Evolutionary conservation across 2,797 vertebrate species (phyloP).

Genomic region (Danio aesculapii): DNA sequence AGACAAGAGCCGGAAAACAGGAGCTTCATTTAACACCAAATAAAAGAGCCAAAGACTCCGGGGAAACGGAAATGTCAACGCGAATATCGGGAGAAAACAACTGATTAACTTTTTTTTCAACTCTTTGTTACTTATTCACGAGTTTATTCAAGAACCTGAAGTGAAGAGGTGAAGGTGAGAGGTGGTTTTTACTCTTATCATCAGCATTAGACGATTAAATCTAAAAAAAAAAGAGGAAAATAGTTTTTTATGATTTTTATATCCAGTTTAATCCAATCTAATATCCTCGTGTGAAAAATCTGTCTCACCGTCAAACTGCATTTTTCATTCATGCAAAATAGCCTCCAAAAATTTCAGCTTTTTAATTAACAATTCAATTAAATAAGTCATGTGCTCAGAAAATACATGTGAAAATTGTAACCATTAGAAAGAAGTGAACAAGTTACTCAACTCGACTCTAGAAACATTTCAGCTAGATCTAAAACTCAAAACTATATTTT

Average conservation of each 20-base stretch:
- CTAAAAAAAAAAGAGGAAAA: background rate
- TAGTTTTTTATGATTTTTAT: background rate
- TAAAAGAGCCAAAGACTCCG: slow-evolving; percentile 26
- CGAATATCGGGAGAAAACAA: slow-evolving; percentile 33
- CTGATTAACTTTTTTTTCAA: slow-evolving; percentile 10
- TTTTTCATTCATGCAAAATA: too few relatives aligned
- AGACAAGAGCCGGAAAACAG: slow-evolving; percentile 26
- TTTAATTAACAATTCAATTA: background rate
- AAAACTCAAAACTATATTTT: background rate
- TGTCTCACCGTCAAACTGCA: too few relatives aligned
- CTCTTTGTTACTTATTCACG: slow-evolving; percentile 28
- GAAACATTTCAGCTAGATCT: background rate
- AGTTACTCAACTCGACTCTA: background rate
- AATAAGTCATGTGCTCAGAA: background rate
- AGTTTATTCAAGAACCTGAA: slow-evolving; percentile 33
- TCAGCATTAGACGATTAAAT: background rate
- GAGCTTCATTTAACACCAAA: slow-evolving; percentile 32
- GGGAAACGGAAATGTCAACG: slow-evolving; percentile 53
- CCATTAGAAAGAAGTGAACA: background rate
- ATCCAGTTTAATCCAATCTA: too few relatives aligned
- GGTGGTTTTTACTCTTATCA: background rate
- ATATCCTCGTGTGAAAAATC: too few relatives aligned
- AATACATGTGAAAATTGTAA: background rate
- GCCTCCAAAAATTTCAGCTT: too few relatives aligned
- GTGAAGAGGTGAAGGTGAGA: slow-evolving; percentile 41